Evolutionary conservation across 2,113 vertebrate genomes (phyloP).

Genomic region (Myiopsitta monachus): DNA sequence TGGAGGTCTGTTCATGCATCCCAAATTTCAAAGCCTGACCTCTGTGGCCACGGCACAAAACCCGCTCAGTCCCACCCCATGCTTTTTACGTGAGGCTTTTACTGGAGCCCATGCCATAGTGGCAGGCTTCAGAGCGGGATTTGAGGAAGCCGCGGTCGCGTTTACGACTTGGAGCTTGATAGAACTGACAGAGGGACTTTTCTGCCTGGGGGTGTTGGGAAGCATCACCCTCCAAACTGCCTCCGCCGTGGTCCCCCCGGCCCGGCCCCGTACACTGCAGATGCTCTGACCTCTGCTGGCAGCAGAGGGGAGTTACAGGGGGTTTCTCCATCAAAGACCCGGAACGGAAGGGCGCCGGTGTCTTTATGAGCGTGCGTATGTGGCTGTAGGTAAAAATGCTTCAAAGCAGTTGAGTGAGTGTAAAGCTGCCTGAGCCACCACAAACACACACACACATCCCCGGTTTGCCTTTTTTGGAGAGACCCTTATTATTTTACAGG

Average conservation of each 20-base stretch:
- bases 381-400: fast-evolving
- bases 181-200: background rate
- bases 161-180: fast-evolving
- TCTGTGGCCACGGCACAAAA: fast-evolving
- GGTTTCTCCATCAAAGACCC: fast-evolving
- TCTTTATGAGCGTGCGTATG: too few species aligned
- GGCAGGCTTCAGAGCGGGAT: background rate
- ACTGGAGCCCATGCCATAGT: background rate
- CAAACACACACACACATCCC: background rate
- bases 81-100: background rate
- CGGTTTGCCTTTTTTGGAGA: background rate
- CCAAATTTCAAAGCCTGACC: background rate
- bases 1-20: background rate
- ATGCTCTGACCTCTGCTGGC: constrained; percentile 17
- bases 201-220: fast-evolving
- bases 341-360: fast-evolving
- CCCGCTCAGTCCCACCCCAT: fast-evolving
- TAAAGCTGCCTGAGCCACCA: background rate
- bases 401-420: fast-evolving
- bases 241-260: fast-evolving
- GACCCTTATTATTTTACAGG: fast-evolving
- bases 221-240: background rate
- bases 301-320: background rate
- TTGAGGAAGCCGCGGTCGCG: background rate
- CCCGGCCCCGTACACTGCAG: fast-evolving